Evolutionary conservation across 1,140 invertebrate genomes (phyloP).

Genomic region (Diorhabda carinulata): DNA sequence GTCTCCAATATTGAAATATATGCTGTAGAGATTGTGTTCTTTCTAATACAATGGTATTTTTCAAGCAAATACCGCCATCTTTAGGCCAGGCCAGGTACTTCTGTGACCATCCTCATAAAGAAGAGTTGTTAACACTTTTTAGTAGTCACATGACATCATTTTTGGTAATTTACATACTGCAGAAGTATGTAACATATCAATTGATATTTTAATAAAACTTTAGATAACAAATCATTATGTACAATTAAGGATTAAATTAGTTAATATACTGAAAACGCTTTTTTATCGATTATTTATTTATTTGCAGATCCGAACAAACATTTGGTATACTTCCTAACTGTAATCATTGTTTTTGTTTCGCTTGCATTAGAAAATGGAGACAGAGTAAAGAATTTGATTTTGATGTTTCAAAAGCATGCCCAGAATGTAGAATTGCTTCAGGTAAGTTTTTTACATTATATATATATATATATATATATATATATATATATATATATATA

Average conservation of each 20-base stretch:
- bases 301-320: slow-evolving; percentile 55
- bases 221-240: neutral
- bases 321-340: slow-evolving; percentile 90
- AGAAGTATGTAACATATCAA: neutral
- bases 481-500: no score
- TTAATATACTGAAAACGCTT: neutral
- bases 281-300: neutral
- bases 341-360: slow-evolving; percentile 80
- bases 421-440: slow-evolving; percentile 70
- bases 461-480: no score
- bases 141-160: neutral
- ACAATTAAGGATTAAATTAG: neutral
- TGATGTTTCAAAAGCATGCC: slow-evolving; percentile 63
- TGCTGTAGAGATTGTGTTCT: no score
- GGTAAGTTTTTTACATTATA: slow-evolving; percentile 34
- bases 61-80: no score
- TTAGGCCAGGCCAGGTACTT: no score
- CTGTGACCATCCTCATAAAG: neutral
- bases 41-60: no score
- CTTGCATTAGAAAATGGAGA: slow-evolving; percentile 82
- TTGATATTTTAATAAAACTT: neutral
- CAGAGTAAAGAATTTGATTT: slow-evolving; percentile 73
- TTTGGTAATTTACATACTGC: neutral
- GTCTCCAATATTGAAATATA: no score
- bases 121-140: slow-evolving; percentile 3